Base-by-base conservation (phyloP, 2,888 invertebrate genomes). In the Copidosoma aretas region DNA sequence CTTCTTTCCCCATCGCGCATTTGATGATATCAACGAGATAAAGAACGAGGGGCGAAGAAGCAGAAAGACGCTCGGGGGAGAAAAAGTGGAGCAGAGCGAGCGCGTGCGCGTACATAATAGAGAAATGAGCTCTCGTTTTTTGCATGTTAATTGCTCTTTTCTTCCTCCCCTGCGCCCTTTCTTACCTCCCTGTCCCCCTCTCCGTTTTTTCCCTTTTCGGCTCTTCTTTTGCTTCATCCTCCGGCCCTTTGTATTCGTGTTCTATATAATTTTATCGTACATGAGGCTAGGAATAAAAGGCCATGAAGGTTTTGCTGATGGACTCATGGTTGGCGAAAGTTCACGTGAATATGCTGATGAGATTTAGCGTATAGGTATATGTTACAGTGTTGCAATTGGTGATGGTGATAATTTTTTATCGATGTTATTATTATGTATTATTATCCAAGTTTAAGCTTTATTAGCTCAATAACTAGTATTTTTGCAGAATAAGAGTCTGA, bases 81-180 rank as follows among this genome's bases (percentile, higher is more conserved):
- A 46, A 17, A 46, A 46, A 46, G 17, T 46, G 12, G 32, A 32
- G 32, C 32, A 32, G 32, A 32, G 32, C 32, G 32, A 3, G 32
- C 3, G 46, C 19, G 39, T 64, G 60, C 41, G 32, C 53, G 39
- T 12, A n/a, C 63, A 53, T 51, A 49, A 61, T 49, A 63, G 32
- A 63, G 32, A 12, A 54, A 15, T 17, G 15, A 25, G 24, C 54
- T 54, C 25, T 54, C 12, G 43, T 46, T 70, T 72, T 70, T 73
- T 69, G 67, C 73, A 73, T 74, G 71, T 72, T 73, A 74, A 73
- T 73, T 72, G 72, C 74, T 71, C 70, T 72, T 46, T 46, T 46
- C 2, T 46, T 46, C 43, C 14, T 2, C 43, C 3, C 43, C 43
- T 32, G 32, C 32, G 8, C 43, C 43, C 3, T 17, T 17, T 3